Evolutionary conservation across 2,888 invertebrate species (phyloP).

Genomic region (Cylindroiulus punctatus): DNA sequence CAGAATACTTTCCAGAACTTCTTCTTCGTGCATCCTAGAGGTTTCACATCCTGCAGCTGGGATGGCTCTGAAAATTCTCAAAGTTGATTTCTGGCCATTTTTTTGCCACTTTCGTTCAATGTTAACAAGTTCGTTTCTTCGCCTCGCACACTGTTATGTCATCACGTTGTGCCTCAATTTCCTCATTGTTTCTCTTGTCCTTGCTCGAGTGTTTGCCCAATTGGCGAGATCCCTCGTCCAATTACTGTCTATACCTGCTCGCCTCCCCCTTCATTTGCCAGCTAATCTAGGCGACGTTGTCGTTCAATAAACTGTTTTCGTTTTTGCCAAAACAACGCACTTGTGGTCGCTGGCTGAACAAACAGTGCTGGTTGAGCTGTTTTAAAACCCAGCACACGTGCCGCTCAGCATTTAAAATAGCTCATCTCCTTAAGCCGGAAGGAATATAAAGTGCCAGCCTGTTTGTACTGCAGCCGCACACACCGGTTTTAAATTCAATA

Average conservation of each 20-base stretch:
- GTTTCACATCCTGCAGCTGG: too few species aligned
- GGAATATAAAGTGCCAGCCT: constrained; percentile 3
- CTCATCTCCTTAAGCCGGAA: constrained; percentile 34
- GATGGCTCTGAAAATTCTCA: too few species aligned
- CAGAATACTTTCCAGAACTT: too few species aligned
- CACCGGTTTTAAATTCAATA: constrained; percentile 49
- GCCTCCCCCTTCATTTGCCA: constrained; percentile 35
- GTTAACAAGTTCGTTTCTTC: too few species aligned
- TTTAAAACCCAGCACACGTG: constrained; percentile 14
- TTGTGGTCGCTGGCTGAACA: neutral
- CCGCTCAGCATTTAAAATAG: constrained; percentile 14
- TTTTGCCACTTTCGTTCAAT: too few species aligned
- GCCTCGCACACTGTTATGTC: too few species aligned
- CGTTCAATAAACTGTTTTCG: constrained; percentile 46
- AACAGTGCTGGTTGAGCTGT: neutral
- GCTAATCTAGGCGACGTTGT: constrained; percentile 4
- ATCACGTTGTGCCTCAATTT: neutral
- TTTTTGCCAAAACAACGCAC: constrained; percentile 42
- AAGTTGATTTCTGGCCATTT: too few species aligned
- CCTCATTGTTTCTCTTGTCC: neutral
- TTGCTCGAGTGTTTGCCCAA: neutral
- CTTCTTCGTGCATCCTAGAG: too few species aligned
- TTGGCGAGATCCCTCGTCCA: neutral
- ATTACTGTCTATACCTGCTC: neutral
- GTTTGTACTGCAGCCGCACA: constrained; percentile 9